phyloP scores from a whole-genome alignment of 2,113 vertebrate species.

The Microtus richardsoni region DNA sequence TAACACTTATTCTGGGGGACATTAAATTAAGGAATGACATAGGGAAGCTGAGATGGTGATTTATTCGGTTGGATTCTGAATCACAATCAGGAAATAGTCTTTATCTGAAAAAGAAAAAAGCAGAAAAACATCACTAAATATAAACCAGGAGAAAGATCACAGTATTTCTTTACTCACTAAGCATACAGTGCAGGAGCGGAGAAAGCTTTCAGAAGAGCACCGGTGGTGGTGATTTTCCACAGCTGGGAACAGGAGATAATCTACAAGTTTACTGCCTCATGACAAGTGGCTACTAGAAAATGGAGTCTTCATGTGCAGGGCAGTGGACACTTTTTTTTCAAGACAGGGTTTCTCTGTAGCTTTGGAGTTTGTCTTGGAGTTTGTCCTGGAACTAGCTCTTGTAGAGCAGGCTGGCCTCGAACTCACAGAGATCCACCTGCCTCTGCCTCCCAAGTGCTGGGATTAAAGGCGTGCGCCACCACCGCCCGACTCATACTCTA shows the following conservation, averaged over 20 bases:
- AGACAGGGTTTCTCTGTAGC: too few relatives aligned
- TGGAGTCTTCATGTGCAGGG: too few relatives aligned
- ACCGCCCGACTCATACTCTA: fast-evolving
- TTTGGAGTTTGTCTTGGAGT: too few relatives aligned
- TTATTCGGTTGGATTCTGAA: conserved; percentile 96
- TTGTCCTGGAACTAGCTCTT: too few relatives aligned
- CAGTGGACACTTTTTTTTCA: not conserved
- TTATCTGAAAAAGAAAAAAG: conserved; percentile 90
- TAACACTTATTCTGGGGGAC: conserved; percentile 59
- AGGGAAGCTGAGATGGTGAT: conserved; percentile 47
- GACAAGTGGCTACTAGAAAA: not conserved
- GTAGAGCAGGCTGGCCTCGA: too few relatives aligned
- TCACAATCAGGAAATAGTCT: conserved; percentile 98
- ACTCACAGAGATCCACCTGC: too few relatives aligned
- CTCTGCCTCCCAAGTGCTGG: too few relatives aligned
- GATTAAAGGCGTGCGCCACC: too few relatives aligned
- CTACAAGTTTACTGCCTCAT: fast-evolving
- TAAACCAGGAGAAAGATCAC: conserved; percentile 1
- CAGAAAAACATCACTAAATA: conserved; percentile 57
- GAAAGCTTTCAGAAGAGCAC: not conserved
- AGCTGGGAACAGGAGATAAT: not conserved
- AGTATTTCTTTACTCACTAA: not conserved
- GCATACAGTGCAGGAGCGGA: not conserved
- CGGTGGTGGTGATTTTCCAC: not conserved
- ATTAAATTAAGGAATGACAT: conserved; percentile 82